These are phyloP conservation scores for Andrena camellia DNA, from an alignment of 2,888 invertebrate species.

Conservation along the genomic window DNA sequence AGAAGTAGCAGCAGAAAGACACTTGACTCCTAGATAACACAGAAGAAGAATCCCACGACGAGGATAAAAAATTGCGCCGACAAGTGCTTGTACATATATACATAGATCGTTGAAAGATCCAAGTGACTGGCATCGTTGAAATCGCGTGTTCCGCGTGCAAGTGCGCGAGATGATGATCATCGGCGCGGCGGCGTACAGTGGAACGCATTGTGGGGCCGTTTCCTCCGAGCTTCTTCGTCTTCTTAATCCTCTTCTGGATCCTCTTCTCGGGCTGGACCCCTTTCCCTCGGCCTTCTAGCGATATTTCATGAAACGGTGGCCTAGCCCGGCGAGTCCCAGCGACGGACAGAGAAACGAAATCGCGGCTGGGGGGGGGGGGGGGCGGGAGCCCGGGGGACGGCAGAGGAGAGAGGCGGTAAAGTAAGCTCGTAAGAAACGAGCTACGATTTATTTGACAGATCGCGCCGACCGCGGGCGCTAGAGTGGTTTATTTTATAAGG, in stretches of 20 bases:
- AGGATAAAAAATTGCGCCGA: not conserved
- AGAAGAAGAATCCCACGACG: not conserved
- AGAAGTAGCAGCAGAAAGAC: not conserved
- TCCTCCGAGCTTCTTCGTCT: slow-evolving; percentile 59
- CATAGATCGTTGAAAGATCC: too few species aligned
- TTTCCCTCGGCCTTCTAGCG: not conserved
- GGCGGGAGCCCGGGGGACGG: slow-evolving; percentile 18
- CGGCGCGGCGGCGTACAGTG: slow-evolving; percentile 64
- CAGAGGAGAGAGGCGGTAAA: slow-evolving; percentile 55
- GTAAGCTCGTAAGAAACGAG: slow-evolving; percentile 77
- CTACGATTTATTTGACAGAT: slow-evolving; percentile 83
- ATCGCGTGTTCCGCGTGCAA: slow-evolving; percentile 2
- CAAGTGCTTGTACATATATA: too few species aligned
- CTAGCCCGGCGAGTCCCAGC: not conserved
- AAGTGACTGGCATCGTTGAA: not conserved
- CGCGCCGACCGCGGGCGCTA: slow-evolving; percentile 75
- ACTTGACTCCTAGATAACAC: not conserved
- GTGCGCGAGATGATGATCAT: slow-evolving; percentile 9
- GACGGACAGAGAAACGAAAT: slow-evolving; percentile 21
- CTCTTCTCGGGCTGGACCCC: slow-evolving; percentile 35
- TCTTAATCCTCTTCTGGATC: slow-evolving; percentile 48
- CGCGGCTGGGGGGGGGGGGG: slow-evolving; percentile 6
- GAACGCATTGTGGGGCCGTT: slow-evolving; percentile 69
- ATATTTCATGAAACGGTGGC: slow-evolving; percentile 41
- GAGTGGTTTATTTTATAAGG: slow-evolving; percentile 83